Evolutionary conservation across 1,140 invertebrate genomes (phyloP), one percentile per base, ranked within the genome.

Genomic region (Camponotus floridanus): DNA sequence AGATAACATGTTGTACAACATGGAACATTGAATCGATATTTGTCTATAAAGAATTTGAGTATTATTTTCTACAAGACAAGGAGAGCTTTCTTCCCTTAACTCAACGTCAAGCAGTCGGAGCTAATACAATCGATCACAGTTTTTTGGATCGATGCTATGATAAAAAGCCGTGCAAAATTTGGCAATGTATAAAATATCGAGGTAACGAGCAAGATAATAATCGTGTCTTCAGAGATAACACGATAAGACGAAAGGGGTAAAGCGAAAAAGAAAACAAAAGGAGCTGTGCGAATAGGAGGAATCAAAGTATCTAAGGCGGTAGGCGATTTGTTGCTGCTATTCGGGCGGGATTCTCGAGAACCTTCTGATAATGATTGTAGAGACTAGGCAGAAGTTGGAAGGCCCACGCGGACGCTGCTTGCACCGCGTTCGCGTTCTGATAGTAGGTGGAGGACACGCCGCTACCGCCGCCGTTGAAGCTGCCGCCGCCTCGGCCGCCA

Each of bases 311-410:
- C 4, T 51, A 51, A 51, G 81, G 9, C 57, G 57, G 42, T 8
- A 71, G 70, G 36, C 57, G 57, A 9, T 83, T 84, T 51, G 42
- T 55, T 78, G 48, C 36, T 76, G 45, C 31, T 74, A 64, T 36
- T 70, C 71, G 81, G 64, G 13, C 48, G 33, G 59, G 71, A 51
- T 65, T 67, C 59, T 83, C 64, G 68, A 51, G 95, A 97, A 98
- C 97, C 97, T 98, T 98, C 95, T 98, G 97, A 92, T 97, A 97
- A 93, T 97, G 96, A 94, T 97, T 97, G 95, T 98, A 98, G 90
- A 98, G 96, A 90, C 97, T 97, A 88, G 97, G 97, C 93, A 98
- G 96, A 85, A 98, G 96, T 95, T 98, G 97, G 95, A 97, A 98
- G 93, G 97, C 97, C 97, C 97, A 98, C 45, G 96, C 96, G 88